Conservation (phyloP, 1,140 invertebrate species). For the Trichomalopsis sarcophagae region DNA sequence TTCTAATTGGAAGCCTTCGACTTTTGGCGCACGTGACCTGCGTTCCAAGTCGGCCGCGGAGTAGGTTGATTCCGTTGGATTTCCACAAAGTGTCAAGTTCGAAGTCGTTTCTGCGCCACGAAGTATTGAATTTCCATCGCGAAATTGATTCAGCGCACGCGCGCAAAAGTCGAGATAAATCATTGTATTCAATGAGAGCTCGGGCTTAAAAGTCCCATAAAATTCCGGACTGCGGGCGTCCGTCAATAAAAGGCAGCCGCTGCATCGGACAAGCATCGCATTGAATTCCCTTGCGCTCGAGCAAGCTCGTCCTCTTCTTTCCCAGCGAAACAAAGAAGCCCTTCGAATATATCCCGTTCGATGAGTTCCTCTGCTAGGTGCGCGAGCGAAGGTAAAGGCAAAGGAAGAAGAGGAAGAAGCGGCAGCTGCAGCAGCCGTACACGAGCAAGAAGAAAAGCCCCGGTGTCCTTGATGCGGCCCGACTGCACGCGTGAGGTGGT, state of each 20-base stretch:
- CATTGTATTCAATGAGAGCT: background rate
- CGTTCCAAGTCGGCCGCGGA: background rate
- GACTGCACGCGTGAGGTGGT: background rate
- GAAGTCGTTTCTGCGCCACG: no score
- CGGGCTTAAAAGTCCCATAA: no score
- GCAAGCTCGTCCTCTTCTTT: background rate
- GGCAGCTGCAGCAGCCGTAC: no score
- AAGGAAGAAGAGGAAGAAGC: slow-evolving; percentile 11
- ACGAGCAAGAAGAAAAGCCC: background rate
- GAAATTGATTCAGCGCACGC: no score
- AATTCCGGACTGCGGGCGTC: no score
- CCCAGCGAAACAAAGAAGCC: background rate
- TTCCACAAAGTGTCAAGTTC: no score
- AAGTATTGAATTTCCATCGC: no score
- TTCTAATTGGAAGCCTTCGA: background rate
- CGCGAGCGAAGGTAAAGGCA: background rate
- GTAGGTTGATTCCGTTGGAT: background rate
- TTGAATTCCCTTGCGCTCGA: background rate
- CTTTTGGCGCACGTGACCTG: background rate
- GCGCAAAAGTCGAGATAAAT: background rate
- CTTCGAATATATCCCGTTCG: slow-evolving; percentile 3
- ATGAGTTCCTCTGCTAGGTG: background rate
- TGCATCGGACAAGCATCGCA: background rate
- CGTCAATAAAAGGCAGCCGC: background rate
- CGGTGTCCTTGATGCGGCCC: background rate